Evolutionary conservation across 2,888 invertebrate species (phyloP).

Genomic region (Oligia fasciuncula): DNA sequence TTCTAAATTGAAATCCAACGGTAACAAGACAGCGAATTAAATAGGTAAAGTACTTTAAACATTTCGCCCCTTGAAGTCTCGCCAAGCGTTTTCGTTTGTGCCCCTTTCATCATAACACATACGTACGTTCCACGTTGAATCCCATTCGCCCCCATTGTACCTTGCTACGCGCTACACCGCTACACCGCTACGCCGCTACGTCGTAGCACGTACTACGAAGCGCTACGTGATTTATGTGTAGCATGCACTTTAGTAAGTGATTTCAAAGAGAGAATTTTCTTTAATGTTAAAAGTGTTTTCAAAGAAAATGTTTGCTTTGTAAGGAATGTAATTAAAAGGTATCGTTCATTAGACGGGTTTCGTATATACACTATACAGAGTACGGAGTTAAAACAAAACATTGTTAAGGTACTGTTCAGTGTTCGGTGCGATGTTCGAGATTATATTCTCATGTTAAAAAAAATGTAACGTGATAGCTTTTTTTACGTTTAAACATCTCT

Average conservation of each 20-base stretch:
- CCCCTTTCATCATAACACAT: slow-evolving; percentile 49
- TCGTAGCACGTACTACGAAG: slow-evolving; percentile 71
- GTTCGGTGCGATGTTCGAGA: background rate
- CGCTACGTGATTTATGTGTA: slow-evolving; percentile 60
- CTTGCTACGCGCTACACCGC: slow-evolving; percentile 56
- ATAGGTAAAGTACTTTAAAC: slow-evolving; percentile 41
- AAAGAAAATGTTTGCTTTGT: slow-evolving; percentile 25
- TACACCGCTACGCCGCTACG: slow-evolving; percentile 48
- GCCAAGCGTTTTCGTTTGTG: slow-evolving; percentile 40
- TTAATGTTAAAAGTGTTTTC: slow-evolving; percentile 26
- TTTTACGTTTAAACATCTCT: background rate
- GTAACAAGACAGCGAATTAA: slow-evolving; percentile 53
- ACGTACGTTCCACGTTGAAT: slow-evolving; percentile 50
- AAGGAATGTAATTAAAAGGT: slow-evolving; percentile 41
- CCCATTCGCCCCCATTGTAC: slow-evolving; percentile 42
- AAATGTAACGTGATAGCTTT: background rate
- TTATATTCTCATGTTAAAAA: slow-evolving; percentile 5
- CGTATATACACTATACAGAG: slow-evolving; percentile 19
- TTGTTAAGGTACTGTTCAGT: background rate
- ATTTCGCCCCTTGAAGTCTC: slow-evolving; percentile 35
- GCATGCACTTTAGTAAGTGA: slow-evolving; percentile 35
- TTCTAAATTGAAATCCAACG: slow-evolving; percentile 56
- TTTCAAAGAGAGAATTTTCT: slow-evolving; percentile 35
- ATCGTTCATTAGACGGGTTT: slow-evolving; percentile 13
- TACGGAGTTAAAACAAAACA: slow-evolving; percentile 37